Evolutionary conservation across 2,888 invertebrate species (phyloP).

Genomic region (Agrochola macilenta): DNA sequence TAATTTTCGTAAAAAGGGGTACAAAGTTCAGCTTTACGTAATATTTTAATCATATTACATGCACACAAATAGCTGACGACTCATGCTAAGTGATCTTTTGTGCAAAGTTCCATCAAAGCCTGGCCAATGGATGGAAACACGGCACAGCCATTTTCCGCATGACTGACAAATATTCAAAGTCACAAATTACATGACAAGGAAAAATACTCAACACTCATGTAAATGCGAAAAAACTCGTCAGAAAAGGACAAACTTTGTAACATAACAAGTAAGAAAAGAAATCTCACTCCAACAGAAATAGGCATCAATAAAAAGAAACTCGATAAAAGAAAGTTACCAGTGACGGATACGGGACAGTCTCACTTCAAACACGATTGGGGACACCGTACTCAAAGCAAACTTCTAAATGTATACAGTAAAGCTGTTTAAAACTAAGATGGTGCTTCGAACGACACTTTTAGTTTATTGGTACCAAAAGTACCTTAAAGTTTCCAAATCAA

Average conservation of each 20-base stretch:
- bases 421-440: slow-evolving; percentile 70
- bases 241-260: slow-evolving; percentile 51
- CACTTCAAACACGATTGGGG: slow-evolving; percentile 66
- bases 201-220: slow-evolving; percentile 37
- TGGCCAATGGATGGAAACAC: neutral
- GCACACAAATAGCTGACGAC: neutral
- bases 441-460: slow-evolving; percentile 67
- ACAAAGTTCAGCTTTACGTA: too few species aligned
- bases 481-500: slow-evolving; percentile 65
- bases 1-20: too few species aligned
- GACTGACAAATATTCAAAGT: slow-evolving; percentile 12
- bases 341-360: slow-evolving; percentile 67
- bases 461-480: slow-evolving; percentile 67
- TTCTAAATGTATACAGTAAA: slow-evolving; percentile 65
- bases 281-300: slow-evolving; percentile 56
- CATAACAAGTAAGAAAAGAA: slow-evolving; percentile 61
- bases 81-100: neutral
- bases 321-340: slow-evolving; percentile 75
- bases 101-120: neutral
- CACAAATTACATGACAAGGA: slow-evolving; percentile 31
- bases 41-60: neutral
- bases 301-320: slow-evolving; percentile 70
- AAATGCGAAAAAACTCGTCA: slow-evolving; percentile 51
- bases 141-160: neutral
- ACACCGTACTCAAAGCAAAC: slow-evolving; percentile 71